Conservation (phyloP, 2,113 vertebrate genomes). For the Oostethus manadensis region DNA sequence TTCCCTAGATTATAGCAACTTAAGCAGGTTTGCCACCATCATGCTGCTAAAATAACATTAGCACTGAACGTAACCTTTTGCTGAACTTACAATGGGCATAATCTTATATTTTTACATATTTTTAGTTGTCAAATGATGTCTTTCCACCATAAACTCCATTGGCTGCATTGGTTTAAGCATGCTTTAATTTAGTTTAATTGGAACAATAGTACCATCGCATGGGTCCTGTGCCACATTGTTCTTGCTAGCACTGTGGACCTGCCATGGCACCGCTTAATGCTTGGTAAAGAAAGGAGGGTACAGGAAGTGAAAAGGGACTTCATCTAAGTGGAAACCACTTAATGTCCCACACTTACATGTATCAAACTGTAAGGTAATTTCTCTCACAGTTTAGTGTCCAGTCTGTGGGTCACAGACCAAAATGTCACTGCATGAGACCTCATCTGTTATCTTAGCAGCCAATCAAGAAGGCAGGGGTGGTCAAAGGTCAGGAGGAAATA, state of each 20-base stretch:
- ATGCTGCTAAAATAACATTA: too few relatives aligned
- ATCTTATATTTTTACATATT: too few relatives aligned
- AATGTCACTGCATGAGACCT: neutral
- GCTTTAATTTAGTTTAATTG: neutral
- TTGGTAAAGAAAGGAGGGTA: slow-evolving; percentile 9
- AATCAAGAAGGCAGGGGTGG: neutral
- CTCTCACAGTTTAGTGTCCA: neutral
- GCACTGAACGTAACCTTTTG: too few relatives aligned
- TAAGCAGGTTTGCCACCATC: too few relatives aligned
- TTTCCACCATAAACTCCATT: too few relatives aligned
- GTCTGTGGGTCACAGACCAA: neutral
- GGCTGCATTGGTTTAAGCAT: too few relatives aligned
- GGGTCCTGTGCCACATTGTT: neutral
- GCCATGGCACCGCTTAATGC: neutral
- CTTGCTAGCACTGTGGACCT: neutral
- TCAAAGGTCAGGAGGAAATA: slow-evolving; percentile 69
- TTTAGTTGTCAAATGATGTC: too few relatives aligned
- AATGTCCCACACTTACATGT: slow-evolving; percentile 9
- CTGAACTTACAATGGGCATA: too few relatives aligned
- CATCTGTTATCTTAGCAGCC: too few relatives aligned
- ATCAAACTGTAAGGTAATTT: too few relatives aligned
- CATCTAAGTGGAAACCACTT: slow-evolving; percentile 2
- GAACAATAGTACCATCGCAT: neutral
- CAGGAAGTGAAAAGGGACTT: slow-evolving; percentile 30
- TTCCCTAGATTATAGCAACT: too few relatives aligned